Evolutionary conservation across 2,888 invertebrate genomes (phyloP), one percentile per base, ranked within the genome.

Genomic region (Acleris laterana): DNA sequence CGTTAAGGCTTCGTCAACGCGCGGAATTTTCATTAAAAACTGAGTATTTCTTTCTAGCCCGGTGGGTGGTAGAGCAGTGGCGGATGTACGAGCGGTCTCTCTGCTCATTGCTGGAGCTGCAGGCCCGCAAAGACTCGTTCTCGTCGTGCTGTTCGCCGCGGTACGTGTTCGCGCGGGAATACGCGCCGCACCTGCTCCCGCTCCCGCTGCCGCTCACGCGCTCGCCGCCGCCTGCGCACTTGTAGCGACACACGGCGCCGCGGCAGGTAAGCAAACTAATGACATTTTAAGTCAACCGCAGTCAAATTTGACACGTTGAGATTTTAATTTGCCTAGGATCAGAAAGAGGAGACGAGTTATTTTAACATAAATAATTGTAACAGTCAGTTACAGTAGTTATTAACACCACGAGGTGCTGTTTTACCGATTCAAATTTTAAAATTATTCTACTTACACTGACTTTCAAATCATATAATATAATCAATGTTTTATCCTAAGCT

Each of bases 191-290:
- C 70, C 73, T 89, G 69, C 81, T 88, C 70, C 90, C 89, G 72
- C 76, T 90, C 74, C 89, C 87, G 68, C 87, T 89, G 71, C 84
- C 88, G 71, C 86, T 88, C 77, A 82, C 81, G 79, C 79, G 90
- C 62, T 86, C 90, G 70, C 92, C 92, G 75, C 91, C 91, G 73
- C 91, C 92, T 42, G 91, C 92, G 83, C 92, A 90, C 84, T 89
- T 91, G 89, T 92, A 92, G 91, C 92, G 85, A 77, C 83, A 83
- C 70, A 77, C 79, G 69, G 90, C 90, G 90, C 87, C 89, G 82
- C 77, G 72, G n/a, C 81, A 82, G 83, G 85, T 86, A 76, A 63
- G 64, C 46, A 44, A 5, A 22, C 48, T 19, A 49, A n/a, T n/a
- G n/a, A n/a, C n/a, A 44, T 44, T 7, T 46, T 17, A 3, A 7